A percentile compares a stretch with the other conserved stretches of the same genome.
Evolutionary conservation across 1,140 invertebrate species (phyloP).

Genomic region (Geopemphigus sp.): DNA sequence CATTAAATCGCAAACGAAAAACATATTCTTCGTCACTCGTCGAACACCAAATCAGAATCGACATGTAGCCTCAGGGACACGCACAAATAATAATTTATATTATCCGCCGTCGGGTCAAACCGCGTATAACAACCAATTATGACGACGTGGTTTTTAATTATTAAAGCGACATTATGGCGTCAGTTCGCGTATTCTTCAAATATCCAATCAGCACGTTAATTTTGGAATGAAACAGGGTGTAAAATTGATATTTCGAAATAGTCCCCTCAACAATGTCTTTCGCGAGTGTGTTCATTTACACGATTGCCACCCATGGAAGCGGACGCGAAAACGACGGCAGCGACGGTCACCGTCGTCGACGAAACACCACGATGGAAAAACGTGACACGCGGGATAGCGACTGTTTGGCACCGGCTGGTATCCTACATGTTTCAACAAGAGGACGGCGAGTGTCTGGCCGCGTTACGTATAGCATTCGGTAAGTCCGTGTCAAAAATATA

Average conservation of each 20-base stretch:
- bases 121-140: no score
- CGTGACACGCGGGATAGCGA: constrained; percentile 29
- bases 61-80: no score
- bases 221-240: background rate
- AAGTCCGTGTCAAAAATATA: no score
- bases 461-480: constrained; percentile 76
- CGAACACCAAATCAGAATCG: no score
- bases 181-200: background rate
- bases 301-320: background rate
- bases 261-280: no score
- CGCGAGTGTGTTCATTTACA: background rate
- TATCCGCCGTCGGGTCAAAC: no score
- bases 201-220: background rate
- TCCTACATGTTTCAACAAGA: constrained; percentile 65
- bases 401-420: constrained; percentile 57
- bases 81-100: no score
- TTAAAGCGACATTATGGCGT: background rate
- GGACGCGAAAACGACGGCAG: background rate
- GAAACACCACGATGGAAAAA: background rate
- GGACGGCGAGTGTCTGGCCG: constrained; percentile 73
- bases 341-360: background rate
- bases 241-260: constrained; percentile 2
- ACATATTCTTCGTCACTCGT: no score
- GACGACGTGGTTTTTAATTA: no score
- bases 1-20: no score